These are phyloP conservation scores for Phengaris alcon DNA, from an alignment of 2,888 invertebrate genomes.

Conservation along the genomic window DNA sequence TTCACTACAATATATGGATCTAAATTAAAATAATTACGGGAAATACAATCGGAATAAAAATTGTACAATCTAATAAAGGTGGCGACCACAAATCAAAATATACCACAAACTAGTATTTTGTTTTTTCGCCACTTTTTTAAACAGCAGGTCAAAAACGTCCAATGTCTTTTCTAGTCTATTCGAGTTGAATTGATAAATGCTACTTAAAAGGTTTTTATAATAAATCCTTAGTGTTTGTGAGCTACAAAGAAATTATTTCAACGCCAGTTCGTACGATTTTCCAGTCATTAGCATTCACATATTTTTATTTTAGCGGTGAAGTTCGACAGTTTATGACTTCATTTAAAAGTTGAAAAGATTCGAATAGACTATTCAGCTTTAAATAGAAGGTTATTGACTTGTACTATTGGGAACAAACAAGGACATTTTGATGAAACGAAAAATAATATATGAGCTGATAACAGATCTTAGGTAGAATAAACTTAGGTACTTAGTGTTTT, in stretches of 20 bases:
- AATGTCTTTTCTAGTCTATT: not conserved
- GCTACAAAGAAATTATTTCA: slow-evolving; percentile 31
- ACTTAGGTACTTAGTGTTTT: too few species aligned
- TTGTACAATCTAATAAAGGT: too few species aligned
- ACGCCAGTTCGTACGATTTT: slow-evolving; percentile 16
- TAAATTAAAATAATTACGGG: too few species aligned
- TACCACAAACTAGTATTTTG: too few species aligned
- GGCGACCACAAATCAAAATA: too few species aligned
- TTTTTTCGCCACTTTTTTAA: too few species aligned
- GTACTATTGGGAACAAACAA: slow-evolving; percentile 3
- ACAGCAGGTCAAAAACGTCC: too few species aligned
- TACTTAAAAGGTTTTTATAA: slow-evolving; percentile 30
- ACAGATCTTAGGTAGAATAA: too few species aligned
- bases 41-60: too few species aligned
- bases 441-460: not conserved
- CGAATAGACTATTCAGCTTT: slow-evolving; percentile 11
- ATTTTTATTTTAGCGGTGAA: slow-evolving; percentile 18
- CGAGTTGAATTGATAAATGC: not conserved
- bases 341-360: slow-evolving; percentile 23
- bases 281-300: slow-evolving; percentile 24
- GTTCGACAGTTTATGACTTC: slow-evolving; percentile 14
- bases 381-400: slow-evolving; percentile 8
- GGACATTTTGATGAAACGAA: not conserved
- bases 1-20: too few species aligned
- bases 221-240: slow-evolving; percentile 34